phyloP scores from a whole-genome alignment of 2,888 invertebrate genomes.

The Drosophila rellima region DNA sequence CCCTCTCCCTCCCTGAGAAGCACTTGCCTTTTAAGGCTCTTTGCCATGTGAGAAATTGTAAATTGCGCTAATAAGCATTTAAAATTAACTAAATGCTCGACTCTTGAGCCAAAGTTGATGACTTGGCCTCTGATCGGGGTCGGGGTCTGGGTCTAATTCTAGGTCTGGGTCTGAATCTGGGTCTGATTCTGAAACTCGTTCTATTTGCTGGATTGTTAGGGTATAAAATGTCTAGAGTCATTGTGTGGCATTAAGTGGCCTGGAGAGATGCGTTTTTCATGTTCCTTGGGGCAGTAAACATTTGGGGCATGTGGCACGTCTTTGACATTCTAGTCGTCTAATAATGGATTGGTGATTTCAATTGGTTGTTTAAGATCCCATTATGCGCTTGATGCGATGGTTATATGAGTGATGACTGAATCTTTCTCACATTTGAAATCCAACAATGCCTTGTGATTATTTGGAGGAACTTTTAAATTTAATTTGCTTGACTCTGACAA shows the following conservation, averaged over 20 bases:
- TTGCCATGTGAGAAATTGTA: slow-evolving; percentile 65
- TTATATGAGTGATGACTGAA: not conserved
- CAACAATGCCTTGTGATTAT: not conserved
- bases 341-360: slow-evolving; percentile 51
- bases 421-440: not conserved
- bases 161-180: not conserved
- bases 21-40: slow-evolving; percentile 38
- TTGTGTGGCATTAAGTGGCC: slow-evolving; percentile 50
- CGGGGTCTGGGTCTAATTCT: slow-evolving; percentile 1
- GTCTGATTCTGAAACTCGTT: slow-evolving; percentile 13
- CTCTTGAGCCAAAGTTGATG: slow-evolving; percentile 65
- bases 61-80: slow-evolving; percentile 80
- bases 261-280: slow-evolving; percentile 71
- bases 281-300: slow-evolving; percentile 42
- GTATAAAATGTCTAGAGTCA: slow-evolving; percentile 47
- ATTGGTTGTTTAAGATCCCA: slow-evolving; percentile 30
- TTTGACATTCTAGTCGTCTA: slow-evolving; percentile 23
- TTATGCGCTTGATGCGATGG: not conserved
- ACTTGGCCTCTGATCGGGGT: slow-evolving; percentile 36
- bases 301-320: slow-evolving; percentile 41
- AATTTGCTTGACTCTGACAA: not conserved
- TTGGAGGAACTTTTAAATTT: not conserved
- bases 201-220: slow-evolving; percentile 16
- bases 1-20: slow-evolving; percentile 3
- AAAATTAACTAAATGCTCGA: slow-evolving; percentile 79